phyloP scores from a whole-genome alignment of 2,113 vertebrate genomes.

The Grammomys surdaster region DNA sequence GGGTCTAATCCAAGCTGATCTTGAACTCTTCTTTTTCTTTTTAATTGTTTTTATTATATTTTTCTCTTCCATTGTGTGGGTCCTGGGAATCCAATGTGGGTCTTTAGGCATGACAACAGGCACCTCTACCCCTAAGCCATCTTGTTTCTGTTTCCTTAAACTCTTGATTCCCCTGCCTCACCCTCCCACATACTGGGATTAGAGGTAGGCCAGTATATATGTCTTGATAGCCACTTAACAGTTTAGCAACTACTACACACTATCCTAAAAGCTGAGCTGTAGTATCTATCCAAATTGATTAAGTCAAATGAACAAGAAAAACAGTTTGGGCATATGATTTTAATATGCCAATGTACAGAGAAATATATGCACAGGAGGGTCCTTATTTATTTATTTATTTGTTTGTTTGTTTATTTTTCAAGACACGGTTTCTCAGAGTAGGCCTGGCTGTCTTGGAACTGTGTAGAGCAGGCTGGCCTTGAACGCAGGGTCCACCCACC shows the following conservation, averaged over 20 bases:
- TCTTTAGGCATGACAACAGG: not conserved
- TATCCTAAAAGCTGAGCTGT: not conserved
- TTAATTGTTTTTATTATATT: not conserved
- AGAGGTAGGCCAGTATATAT: not conserved
- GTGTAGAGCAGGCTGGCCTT: too few species aligned
- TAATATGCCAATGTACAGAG: not conserved
- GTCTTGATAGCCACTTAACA: not conserved
- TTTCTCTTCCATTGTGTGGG: not conserved
- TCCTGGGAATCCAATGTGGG: not conserved
- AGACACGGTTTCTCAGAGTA: too few species aligned
- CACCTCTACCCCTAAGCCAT: not conserved
- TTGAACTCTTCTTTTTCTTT: not conserved
- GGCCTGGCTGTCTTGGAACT: too few species aligned
- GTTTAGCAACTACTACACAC: not conserved
- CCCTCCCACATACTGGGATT: not conserved
- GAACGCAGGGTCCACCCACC: too few species aligned
- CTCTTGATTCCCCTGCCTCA: not conserved
- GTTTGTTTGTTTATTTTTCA: too few species aligned
- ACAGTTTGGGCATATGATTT: conserved; percentile 15
- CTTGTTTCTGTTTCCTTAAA: not conserved
- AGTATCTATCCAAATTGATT: not conserved
- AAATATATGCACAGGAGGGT: too few species aligned
- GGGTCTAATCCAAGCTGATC: not conserved
- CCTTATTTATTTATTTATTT: too few species aligned
- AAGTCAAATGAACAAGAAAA: not conserved